Percentiles rank a stretch among this genome's conserved stretches.
phyloP scores from a whole-genome alignment of 92 coral and sea anemone genomes.

The Galaxea fascicularis region DNA sequence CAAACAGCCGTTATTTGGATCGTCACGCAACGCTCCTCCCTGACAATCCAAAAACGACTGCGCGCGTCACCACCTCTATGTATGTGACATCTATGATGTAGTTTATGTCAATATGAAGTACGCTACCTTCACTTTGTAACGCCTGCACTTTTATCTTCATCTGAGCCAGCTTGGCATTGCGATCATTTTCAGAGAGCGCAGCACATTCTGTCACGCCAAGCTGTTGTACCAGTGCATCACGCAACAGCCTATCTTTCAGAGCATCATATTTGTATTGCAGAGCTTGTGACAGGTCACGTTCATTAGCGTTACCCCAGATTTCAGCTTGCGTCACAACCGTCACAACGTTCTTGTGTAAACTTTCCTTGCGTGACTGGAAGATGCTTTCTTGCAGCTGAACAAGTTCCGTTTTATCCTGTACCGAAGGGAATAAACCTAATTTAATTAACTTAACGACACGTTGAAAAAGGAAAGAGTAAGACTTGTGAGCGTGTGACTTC shows the following conservation, averaged over 20 bases:
- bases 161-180: slow-evolving; percentile 83
- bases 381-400: slow-evolving; percentile 84
- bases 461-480: not conserved
- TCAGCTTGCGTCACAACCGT: slow-evolving; percentile 86
- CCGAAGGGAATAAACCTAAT: not conserved
- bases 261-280: slow-evolving; percentile 95
- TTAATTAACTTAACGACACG: not conserved
- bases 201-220: slow-evolving; percentile 93
- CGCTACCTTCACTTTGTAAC: slow-evolving; percentile 72
- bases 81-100: too few relatives aligned
- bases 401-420: slow-evolving; percentile 81
- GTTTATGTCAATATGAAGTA: too few relatives aligned
- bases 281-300: slow-evolving; percentile 91
- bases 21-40: too few relatives aligned
- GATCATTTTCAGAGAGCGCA: slow-evolving; percentile 88
- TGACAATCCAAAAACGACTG: too few relatives aligned
- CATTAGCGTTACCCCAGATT: slow-evolving; percentile 78
- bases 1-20: too few relatives aligned
- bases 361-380: slow-evolving; percentile 69
- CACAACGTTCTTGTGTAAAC: slow-evolving; percentile 72
- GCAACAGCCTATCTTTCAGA: slow-evolving; percentile 88
- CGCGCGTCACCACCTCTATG: too few relatives aligned
- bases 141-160: slow-evolving; percentile 88
- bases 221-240: slow-evolving; percentile 90
- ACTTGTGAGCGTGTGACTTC: too few relatives aligned